These are phyloP conservation scores for Pipistrellus nathusii DNA, from an alignment of 2,797 vertebrate species.

Conservation along the genomic window DNA sequence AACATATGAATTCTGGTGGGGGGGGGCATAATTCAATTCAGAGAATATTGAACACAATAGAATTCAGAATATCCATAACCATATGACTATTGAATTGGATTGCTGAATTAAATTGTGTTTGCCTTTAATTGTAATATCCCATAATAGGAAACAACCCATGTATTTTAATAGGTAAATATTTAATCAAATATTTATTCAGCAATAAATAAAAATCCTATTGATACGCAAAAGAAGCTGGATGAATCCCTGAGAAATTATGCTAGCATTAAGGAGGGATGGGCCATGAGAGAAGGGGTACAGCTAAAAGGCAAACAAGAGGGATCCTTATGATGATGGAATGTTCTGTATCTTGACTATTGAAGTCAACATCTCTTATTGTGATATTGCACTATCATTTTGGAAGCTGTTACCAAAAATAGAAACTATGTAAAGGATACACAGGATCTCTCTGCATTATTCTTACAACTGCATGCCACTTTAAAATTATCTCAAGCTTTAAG, in stretches of 20 bases:
- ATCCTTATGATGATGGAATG: not conserved
- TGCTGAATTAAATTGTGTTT: too few relatives aligned
- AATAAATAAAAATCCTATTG: not conserved
- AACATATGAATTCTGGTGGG: not conserved
- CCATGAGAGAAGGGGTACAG: not conserved
- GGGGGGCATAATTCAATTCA: not conserved
- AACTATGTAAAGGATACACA: not conserved
- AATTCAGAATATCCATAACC: too few relatives aligned
- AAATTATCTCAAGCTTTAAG: slow-evolving; percentile 12
- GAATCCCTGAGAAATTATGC: not conserved
- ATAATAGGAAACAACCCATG: not conserved
- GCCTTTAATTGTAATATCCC: not conserved
- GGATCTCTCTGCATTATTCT: not conserved
- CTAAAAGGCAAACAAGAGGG: not conserved
- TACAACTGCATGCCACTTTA: not conserved
- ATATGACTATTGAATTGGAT: too few relatives aligned
- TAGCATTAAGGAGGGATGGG: not conserved
- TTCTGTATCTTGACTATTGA: not conserved
- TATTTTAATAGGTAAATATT: slow-evolving; percentile 30
- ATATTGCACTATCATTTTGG: not conserved
- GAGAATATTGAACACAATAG: too few relatives aligned
- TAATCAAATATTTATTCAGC: slow-evolving; percentile 23
- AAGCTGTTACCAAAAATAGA: not conserved
- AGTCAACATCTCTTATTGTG: not conserved
- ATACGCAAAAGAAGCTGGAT: not conserved